Conservation (phyloP, 2,797 vertebrate species). For the Buphagus erythrorhynchus region DNA sequence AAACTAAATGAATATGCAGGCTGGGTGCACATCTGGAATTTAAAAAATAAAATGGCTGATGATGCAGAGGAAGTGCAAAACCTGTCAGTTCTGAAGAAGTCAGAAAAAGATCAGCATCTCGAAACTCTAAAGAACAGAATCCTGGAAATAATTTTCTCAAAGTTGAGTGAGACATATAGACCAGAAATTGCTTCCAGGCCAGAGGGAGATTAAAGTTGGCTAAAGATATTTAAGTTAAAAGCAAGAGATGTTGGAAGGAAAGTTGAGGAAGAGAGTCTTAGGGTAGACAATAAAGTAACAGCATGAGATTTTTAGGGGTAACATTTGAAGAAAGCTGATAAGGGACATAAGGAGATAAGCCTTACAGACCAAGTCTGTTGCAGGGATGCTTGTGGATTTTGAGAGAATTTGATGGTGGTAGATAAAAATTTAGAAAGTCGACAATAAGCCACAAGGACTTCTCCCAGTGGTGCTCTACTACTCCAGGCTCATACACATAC, state of each 20-base stretch:
- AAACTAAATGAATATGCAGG: not conserved
- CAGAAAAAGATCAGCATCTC: not conserved
- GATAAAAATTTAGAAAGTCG: not conserved
- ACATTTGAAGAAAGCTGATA: not conserved
- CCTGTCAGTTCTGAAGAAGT: not conserved
- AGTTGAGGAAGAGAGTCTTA: not conserved
- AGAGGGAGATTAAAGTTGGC: not conserved
- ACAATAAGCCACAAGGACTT: not conserved
- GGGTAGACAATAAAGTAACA: not conserved
- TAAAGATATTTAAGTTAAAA: not conserved
- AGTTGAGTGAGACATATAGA: not conserved
- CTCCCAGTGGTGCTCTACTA: not conserved
- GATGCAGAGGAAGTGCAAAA: not conserved
- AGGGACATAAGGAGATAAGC: not conserved
- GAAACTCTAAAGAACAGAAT: not conserved
- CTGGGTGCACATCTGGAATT: not conserved
- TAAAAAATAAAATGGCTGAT: not conserved
- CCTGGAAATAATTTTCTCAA: not conserved
- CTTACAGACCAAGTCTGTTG: not conserved
- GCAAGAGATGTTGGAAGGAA: not conserved
- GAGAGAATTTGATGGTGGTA: not conserved
- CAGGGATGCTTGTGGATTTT: not conserved
- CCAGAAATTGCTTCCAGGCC: not conserved
- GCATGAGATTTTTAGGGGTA: not conserved
- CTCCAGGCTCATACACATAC: not conserved